These are phyloP conservation scores for Adelosebastes latens DNA, from an alignment of 2,797 vertebrate genomes.

Conservation along the genomic window DNA sequence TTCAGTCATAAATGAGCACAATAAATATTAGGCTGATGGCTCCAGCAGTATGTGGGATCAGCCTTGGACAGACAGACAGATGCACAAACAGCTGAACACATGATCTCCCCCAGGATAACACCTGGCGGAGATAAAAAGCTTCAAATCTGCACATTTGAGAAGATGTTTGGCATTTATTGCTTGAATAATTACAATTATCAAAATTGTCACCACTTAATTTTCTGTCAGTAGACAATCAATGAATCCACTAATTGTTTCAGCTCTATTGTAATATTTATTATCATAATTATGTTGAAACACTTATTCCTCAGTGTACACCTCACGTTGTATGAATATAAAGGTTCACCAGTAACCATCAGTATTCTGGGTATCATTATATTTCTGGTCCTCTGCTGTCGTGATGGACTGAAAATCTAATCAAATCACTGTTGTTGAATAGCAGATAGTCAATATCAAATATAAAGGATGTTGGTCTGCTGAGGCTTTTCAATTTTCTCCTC, in stretches of 20 bases:
- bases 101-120: too few species aligned
- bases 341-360: neutral
- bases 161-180: neutral
- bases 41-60: too few species aligned
- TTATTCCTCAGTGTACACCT: neutral
- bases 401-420: conserved; percentile 53
- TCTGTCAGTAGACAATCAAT: neutral
- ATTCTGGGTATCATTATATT: conserved; percentile 6
- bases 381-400: neutral
- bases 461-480: conserved; percentile 2
- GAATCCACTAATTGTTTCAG: neutral
- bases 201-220: neutral
- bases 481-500: conserved; percentile 37
- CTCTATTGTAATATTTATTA: neutral
- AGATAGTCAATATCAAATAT: conserved; percentile 55
- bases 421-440: conserved; percentile 28
- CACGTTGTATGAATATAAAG: neutral
- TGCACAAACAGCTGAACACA: too few species aligned
- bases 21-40: too few species aligned
- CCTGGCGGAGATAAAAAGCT: neutral
- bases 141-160: neutral
- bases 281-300: neutral
- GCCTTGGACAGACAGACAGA: too few species aligned
- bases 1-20: too few species aligned
- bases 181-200: neutral